Evolutionary conservation across 2,113 vertebrate genomes (phyloP).

Genomic region (Natator depressus): DNA sequence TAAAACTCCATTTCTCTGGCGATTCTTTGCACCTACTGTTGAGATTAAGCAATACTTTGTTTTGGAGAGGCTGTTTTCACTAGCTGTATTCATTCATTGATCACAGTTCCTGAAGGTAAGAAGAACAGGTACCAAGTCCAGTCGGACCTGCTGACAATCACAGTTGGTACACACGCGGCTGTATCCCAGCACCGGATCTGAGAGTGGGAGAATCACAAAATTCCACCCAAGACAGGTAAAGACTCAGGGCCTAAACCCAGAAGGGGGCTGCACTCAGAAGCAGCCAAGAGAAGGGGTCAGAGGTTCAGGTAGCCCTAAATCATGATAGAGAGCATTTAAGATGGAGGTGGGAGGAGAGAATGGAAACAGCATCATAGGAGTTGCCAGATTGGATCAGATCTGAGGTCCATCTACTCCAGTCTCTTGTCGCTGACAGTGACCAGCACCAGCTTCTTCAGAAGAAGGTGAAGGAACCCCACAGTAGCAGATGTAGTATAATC

Average conservation of each 20-base stretch:
- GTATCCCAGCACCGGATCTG: background rate
- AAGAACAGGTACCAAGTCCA: background rate
- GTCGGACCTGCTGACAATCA: background rate
- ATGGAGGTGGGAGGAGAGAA: background rate
- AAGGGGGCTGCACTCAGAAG: background rate
- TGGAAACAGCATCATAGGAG: background rate
- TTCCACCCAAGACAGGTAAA: background rate
- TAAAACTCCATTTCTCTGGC: background rate
- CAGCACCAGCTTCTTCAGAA: background rate
- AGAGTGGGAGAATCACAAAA: background rate
- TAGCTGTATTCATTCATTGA: background rate
- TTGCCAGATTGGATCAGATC: background rate
- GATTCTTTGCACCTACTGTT: background rate
- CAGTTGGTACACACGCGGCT: background rate
- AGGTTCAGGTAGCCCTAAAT: background rate
- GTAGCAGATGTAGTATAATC: background rate
- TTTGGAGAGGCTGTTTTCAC: background rate
- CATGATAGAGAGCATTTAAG: background rate
- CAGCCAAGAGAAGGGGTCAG: background rate
- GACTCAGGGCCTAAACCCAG: background rate
- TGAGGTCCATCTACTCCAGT: background rate
- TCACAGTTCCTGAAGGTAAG: background rate
- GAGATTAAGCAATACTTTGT: background rate
- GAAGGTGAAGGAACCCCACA: background rate
- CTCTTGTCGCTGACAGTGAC: fast-evolving